A percentile compares a stretch with the other conserved stretches of the same genome.
These are phyloP conservation scores for Coenobita brevimanus DNA, from an alignment of 1,140 invertebrate genomes.

Conservation along the genomic window DNA sequence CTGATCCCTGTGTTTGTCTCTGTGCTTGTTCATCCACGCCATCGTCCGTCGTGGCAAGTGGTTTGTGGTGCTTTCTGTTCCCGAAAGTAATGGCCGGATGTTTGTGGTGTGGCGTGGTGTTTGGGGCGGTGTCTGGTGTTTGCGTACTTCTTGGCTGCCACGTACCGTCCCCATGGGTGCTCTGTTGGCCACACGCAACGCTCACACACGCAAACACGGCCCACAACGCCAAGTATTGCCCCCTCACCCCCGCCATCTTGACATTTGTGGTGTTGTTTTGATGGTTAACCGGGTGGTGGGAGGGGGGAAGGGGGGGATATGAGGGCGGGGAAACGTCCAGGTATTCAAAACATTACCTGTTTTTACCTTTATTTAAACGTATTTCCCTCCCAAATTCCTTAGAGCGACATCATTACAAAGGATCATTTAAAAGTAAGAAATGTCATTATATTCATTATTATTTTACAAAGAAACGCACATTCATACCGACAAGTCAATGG, in stretches of 20 bases:
- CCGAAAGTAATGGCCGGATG: not conserved
- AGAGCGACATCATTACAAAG: too few species aligned
- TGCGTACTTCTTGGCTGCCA: not conserved
- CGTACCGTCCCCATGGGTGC: not conserved
- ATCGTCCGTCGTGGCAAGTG: not conserved
- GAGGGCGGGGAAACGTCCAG: too few species aligned
- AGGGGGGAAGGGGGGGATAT: not conserved
- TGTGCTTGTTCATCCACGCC: not conserved
- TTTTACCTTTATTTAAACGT: too few species aligned
- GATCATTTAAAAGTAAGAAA: too few species aligned
- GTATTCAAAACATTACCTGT: too few species aligned
- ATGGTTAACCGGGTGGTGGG: not conserved
- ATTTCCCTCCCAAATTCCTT: too few species aligned
- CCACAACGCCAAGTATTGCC: constrained; percentile 16
- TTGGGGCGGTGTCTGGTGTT: not conserved
- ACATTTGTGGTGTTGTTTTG: constrained; percentile 35
- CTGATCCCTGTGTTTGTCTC: not conserved
- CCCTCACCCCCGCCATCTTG: constrained; percentile 45
- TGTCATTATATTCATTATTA: too few species aligned
- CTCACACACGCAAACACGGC: constrained; percentile 32
- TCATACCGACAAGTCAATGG: too few species aligned
- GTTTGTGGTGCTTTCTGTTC: not conserved
- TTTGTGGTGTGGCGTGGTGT: not conserved
- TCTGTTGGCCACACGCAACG: not conserved
- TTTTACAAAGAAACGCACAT: too few species aligned